phyloP scores from a whole-genome alignment of 1,140 invertebrate species.

The Orchestia grillus region DNA sequence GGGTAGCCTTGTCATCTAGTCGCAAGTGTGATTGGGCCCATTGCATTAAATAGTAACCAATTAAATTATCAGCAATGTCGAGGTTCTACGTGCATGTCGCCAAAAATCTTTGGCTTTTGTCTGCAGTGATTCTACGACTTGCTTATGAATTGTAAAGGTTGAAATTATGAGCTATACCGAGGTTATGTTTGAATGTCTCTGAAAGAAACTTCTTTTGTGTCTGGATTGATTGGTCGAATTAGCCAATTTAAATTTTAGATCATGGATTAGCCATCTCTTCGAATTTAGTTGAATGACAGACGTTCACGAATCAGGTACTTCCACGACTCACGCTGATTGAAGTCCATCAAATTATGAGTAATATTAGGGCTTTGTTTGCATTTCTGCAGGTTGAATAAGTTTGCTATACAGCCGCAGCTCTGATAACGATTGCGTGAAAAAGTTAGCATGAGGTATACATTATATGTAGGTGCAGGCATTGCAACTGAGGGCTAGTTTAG shows the following conservation, averaged over 20 bases:
- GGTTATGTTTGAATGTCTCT: not conserved
- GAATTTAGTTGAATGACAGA: not conserved
- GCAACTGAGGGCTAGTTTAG: not conserved
- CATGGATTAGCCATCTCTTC: not conserved
- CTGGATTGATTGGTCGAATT: not conserved
- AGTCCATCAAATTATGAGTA: not conserved
- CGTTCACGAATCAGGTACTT: not conserved
- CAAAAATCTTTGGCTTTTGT: not conserved
- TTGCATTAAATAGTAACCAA: not conserved
- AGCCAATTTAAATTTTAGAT: constrained; percentile 2
- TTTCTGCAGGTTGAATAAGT: not conserved
- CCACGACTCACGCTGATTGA: not conserved
- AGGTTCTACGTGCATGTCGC: not conserved
- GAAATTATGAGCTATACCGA: not conserved
- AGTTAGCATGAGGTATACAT: not conserved
- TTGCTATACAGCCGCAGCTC: not conserved
- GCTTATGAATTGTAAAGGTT: not conserved
- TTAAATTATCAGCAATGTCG: not conserved
- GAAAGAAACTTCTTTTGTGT: not conserved
- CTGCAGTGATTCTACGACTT: not conserved
- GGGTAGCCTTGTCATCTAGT: not conserved
- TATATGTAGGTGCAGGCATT: not conserved
- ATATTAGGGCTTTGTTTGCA: not conserved
- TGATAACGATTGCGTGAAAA: not conserved
- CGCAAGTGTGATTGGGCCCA: not conserved